These are phyloP conservation scores for Zygothrica quintamaculata DNA, from an alignment of 2,888 invertebrate genomes.

Conservation along the genomic window DNA sequence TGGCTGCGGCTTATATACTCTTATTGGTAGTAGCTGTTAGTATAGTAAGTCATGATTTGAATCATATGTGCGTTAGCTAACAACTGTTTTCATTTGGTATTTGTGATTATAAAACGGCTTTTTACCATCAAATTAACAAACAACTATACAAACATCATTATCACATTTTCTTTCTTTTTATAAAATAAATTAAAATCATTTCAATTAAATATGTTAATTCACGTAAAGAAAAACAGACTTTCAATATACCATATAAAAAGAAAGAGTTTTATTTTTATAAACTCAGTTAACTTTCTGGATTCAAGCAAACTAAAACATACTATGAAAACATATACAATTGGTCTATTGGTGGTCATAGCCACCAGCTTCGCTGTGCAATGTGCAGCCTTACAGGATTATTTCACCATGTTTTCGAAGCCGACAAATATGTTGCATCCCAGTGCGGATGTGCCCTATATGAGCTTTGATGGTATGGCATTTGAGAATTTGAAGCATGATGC, in stretches of 20 bases:
- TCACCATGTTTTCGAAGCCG: conserved; percentile 11
- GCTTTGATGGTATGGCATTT: conserved; percentile 35
- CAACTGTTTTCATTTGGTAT: conserved; percentile 43
- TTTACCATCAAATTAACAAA: not conserved
- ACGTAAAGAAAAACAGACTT: conserved; percentile 7
- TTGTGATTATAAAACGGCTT: not conserved
- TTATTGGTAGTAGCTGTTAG: not conserved
- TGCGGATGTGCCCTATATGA: conserved; percentile 48
- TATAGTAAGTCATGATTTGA: conserved; percentile 9
- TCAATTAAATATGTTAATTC: too few species aligned
- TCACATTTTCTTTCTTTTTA: too few species aligned
- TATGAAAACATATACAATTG: conserved; percentile 22
- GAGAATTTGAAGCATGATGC: conserved; percentile 30
- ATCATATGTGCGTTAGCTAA: conserved; percentile 19
- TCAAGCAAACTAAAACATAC: not conserved
- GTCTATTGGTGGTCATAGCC: conserved; percentile 9
- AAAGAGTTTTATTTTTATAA: not conserved
- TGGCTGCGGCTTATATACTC: conserved; percentile 37
- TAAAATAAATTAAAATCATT: too few species aligned
- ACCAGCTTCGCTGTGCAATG: conserved; percentile 5
- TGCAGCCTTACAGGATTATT: not conserved
- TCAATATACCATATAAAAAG: conserved; percentile 31
- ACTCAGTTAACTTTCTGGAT: conserved; percentile 27
- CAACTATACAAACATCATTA: conserved; percentile 18
- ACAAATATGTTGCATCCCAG: not conserved